Conservation (phyloP, 2,888 invertebrate species). For the Serrognathus titanus region DNA sequence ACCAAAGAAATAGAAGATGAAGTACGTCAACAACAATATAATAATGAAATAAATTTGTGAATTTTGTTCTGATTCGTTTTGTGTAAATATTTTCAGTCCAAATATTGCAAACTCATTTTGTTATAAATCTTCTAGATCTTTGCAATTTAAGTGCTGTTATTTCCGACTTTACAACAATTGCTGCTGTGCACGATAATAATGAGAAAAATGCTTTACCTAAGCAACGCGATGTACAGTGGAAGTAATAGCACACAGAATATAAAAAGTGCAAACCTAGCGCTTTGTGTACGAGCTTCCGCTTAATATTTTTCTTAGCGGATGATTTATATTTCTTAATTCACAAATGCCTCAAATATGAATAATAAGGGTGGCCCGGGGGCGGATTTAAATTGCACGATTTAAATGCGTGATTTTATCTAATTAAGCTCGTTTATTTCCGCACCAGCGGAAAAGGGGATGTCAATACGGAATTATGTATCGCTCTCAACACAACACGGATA, state of each 20-base stretch:
- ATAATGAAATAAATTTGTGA: no score
- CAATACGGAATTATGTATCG: conserved; percentile 29
- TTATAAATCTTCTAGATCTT: no score
- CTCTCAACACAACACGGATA: conserved; percentile 20
- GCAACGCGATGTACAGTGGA: no score
- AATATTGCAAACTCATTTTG: no score
- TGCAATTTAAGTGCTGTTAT: no score
- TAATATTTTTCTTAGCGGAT: conserved; percentile 2
- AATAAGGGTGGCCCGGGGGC: conserved; percentile 7
- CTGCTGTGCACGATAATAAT: no score
- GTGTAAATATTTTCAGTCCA: no score
- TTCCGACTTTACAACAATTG: no score
- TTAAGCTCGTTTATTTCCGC: conserved; percentile 31
- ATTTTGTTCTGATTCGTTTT: no score
- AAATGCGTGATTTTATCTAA: conserved; percentile 30
- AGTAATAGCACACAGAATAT: not conserved
- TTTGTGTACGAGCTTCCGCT: not conserved
- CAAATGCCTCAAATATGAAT: conserved; percentile 15
- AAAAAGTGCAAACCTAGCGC: not conserved
- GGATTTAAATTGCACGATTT: conserved; percentile 30
- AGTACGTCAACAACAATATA: no score
- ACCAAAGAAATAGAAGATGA: no score
- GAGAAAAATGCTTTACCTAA: no score
- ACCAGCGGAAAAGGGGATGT: conserved; percentile 20
- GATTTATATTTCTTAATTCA: conserved; percentile 24